Conservation (phyloP, 1,140 invertebrate species). For the Battus philenor region DNA sequence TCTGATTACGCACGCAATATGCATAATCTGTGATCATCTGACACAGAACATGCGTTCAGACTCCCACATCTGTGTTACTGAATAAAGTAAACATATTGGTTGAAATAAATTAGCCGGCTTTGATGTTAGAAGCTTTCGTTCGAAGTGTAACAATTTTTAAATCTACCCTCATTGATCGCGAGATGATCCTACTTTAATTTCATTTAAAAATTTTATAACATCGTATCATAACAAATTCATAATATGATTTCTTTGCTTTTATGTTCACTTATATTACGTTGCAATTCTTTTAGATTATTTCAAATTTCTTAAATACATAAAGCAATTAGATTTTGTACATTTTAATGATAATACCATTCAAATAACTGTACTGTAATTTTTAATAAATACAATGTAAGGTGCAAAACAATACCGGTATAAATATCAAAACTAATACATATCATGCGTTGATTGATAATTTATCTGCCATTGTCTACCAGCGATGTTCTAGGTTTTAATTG, state of each 20-base stretch:
- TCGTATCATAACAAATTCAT: no score
- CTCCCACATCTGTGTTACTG: slow-evolving; percentile 19
- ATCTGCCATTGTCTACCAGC: slow-evolving; percentile 24
- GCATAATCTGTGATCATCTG: slow-evolving; percentile 22
- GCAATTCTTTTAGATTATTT: no score
- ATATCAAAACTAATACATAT: slow-evolving; percentile 20
- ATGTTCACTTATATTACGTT: no score
- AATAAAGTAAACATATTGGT: slow-evolving; percentile 21
- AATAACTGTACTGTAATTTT: background rate
- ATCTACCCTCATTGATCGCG: slow-evolving; percentile 4
- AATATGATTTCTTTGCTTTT: no score
- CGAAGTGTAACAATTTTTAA: slow-evolving; percentile 4
- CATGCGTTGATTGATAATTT: slow-evolving; percentile 21
- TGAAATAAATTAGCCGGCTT: slow-evolving; percentile 11
- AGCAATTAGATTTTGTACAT: no score
- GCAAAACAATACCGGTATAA: slow-evolving; percentile 20
- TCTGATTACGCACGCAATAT: slow-evolving; percentile 13
- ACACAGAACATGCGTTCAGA: slow-evolving; percentile 20
- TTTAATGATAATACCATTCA: no score
- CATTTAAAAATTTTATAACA: no score
- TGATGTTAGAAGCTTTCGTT: slow-evolving; percentile 15
- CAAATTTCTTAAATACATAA: no score
- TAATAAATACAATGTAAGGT: slow-evolving; percentile 2
- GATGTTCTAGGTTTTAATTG: slow-evolving; percentile 21
- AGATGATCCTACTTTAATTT: background rate